Percentiles rank a stretch among this genome's conserved stretches.
phyloP scores from a whole-genome alignment of 2,113 vertebrate genomes.

The Oreotragus oreotragus region DNA sequence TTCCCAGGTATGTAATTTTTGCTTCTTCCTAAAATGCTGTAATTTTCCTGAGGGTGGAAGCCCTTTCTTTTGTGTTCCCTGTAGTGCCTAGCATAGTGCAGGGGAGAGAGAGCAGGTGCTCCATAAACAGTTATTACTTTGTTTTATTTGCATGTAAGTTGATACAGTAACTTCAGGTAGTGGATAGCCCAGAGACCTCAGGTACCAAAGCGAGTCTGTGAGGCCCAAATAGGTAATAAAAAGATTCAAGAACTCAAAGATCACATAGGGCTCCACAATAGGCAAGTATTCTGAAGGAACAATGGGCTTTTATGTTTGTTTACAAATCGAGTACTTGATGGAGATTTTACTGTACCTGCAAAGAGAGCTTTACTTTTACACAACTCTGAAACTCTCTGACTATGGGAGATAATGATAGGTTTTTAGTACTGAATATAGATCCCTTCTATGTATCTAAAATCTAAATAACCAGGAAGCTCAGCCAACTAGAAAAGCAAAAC shows the following conservation, averaged over 20 bases:
- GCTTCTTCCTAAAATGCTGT: background rate
- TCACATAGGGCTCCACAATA: background rate
- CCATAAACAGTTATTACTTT: background rate
- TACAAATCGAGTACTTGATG: conserved; percentile 31
- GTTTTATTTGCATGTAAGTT: conserved; percentile 3
- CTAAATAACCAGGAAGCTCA: conserved; percentile 57
- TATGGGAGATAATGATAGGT: conserved; percentile 55
- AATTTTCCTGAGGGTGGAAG: background rate
- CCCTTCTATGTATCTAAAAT: conserved; percentile 56
- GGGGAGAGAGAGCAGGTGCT: background rate
- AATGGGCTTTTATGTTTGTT: background rate
- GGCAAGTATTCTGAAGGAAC: background rate
- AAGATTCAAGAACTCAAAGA: background rate
- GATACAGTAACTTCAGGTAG: background rate
- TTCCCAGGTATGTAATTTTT: background rate
- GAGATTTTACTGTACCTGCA: conserved; percentile 34
- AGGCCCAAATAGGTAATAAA: background rate
- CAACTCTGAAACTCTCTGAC: conserved; percentile 33
- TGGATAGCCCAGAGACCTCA: background rate
- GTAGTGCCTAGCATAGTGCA: background rate
- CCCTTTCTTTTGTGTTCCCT: background rate
- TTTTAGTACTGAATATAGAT: conserved; percentile 64
- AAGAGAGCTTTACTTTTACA: conserved; percentile 54
- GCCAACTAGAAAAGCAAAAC: conserved; percentile 50
- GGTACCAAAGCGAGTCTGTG: background rate